A percentile compares a stretch with the other conserved stretches of the same genome.
Conservation (phyloP, 2,113 vertebrate species). For the Progne subis region DNA sequence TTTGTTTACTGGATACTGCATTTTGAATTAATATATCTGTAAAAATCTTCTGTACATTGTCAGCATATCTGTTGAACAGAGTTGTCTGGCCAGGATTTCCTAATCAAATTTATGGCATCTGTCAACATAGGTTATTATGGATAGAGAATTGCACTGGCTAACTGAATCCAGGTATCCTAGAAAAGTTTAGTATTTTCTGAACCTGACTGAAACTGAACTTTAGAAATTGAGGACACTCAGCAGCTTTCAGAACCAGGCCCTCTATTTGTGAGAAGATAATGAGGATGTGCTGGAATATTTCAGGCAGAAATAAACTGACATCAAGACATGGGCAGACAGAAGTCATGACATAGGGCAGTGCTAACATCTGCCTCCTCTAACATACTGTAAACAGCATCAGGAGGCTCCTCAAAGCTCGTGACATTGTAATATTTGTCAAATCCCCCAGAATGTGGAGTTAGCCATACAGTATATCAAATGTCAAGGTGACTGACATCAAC, state of each 20-base stretch:
- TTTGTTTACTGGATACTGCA: not conserved
- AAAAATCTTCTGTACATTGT: not conserved
- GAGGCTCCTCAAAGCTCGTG: not conserved
- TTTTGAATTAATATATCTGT: not conserved
- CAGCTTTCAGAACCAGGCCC: not conserved
- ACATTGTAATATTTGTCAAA: not conserved
- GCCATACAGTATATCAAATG: not conserved
- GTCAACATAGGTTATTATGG: not conserved
- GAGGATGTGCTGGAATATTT: not conserved
- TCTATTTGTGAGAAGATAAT: not conserved
- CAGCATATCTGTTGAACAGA: not conserved
- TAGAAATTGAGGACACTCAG: not conserved
- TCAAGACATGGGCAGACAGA: not conserved
- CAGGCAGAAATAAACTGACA: constrained; percentile 10
- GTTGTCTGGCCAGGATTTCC: not conserved
- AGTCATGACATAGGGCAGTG: not conserved
- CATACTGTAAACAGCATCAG: not conserved
- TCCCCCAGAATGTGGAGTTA: not conserved
- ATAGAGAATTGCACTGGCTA: not conserved
- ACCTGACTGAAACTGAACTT: not conserved
- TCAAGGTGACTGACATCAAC: not conserved
- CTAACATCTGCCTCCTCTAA: not conserved
- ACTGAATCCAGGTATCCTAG: not conserved
- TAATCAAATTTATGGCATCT: not conserved
- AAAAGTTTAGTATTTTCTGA: not conserved